Percentiles rank a stretch among this genome's conserved stretches.
Evolutionary conservation across 2,113 vertebrate genomes (phyloP).

Genomic region (Macquaria australasica): DNA sequence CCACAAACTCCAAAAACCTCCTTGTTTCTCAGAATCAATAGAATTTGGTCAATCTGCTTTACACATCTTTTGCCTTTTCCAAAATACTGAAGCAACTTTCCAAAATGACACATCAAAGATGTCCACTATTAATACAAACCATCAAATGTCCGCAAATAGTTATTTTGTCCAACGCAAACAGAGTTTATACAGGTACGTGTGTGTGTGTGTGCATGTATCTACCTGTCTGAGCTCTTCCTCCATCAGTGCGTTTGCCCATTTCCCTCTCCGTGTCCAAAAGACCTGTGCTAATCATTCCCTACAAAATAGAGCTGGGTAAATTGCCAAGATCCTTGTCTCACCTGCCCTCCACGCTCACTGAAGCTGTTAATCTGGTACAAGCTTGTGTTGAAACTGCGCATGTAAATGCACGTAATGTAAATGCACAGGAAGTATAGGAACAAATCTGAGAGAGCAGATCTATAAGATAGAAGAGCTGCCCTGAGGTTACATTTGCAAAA

Average conservation of each 20-base stretch:
- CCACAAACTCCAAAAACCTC: not conserved
- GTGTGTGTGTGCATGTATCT: not conserved
- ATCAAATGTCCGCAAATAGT: not conserved
- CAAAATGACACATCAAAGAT: not conserved
- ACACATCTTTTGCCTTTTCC: too few species aligned
- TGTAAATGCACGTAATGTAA: not conserved
- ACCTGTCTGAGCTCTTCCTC: not conserved
- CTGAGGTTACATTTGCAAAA: not conserved
- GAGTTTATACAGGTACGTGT: too few species aligned
- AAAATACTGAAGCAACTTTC: too few species aligned
- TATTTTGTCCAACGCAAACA: not conserved
- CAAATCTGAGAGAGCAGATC: not conserved
- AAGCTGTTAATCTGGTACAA: constrained; percentile 45
- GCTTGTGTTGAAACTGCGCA: not conserved
- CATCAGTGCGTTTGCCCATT: not conserved
- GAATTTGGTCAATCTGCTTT: not conserved
- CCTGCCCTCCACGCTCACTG: constrained; percentile 28
- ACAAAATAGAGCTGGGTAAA: not conserved
- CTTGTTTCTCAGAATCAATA: not conserved
- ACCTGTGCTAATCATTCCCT: not conserved
- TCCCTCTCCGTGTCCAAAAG: too few species aligned
- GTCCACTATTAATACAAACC: not conserved
- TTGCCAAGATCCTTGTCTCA: constrained; percentile 31
- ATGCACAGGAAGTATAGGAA: not conserved
- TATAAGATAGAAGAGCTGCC: not conserved